These are phyloP conservation scores for Nyctalus aviator DNA, from an alignment of 2,797 vertebrate genomes.

Conservation along the genomic window DNA sequence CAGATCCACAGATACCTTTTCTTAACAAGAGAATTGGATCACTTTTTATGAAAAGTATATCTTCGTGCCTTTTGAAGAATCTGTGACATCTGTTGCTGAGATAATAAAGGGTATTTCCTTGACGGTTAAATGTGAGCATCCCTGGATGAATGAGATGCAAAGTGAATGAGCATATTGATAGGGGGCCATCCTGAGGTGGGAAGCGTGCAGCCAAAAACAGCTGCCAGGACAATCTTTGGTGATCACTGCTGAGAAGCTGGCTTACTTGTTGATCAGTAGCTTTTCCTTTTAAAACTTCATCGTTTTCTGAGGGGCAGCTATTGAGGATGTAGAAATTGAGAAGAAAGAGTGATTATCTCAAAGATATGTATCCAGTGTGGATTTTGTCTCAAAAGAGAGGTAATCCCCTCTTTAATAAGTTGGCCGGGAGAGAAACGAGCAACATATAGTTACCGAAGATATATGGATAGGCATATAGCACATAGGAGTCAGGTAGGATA, in stretches of 20 bases:
- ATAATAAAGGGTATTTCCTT: neutral
- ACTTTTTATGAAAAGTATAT: neutral
- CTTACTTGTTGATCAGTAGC: neutral
- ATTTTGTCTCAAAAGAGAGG: neutral
- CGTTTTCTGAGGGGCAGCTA: neutral
- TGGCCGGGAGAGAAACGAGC: neutral
- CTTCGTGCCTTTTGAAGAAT: neutral
- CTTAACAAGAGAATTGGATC: neutral
- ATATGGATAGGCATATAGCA: neutral
- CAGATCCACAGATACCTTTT: neutral
- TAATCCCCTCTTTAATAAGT: neutral
- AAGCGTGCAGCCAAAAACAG: accelerated
- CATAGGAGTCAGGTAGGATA: neutral
- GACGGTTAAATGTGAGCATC: neutral
- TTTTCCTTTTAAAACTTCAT: neutral
- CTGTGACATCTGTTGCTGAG: neutral
- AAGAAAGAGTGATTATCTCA: neutral
- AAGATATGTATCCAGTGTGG: neutral
- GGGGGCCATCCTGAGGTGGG: no score
- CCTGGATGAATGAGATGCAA: neutral
- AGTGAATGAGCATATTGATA: neutral
- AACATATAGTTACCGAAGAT: neutral
- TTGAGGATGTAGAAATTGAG: neutral
- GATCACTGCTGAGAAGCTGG: no score
- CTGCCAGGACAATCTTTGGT: neutral